A percentile compares a stretch with the other conserved stretches of the same genome.
Conservation (phyloP, 2,888 invertebrate genomes). For the Dicycla oo region DNA sequence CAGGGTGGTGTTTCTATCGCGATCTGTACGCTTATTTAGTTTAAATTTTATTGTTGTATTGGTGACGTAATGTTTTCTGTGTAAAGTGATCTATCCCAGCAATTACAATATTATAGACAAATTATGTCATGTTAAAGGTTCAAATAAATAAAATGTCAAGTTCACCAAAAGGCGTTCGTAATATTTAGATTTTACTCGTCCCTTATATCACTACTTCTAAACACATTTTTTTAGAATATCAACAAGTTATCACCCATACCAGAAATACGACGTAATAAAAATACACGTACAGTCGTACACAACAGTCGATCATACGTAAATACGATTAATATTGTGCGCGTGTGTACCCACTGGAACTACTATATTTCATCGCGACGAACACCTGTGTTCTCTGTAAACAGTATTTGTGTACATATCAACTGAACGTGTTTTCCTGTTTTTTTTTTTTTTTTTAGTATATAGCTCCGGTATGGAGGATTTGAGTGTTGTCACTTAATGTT, state of each 20-base stretch:
- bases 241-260: background rate
- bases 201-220: background rate
- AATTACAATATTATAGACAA: background rate
- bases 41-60: too few species aligned
- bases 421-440: constrained; percentile 20
- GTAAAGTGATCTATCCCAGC: background rate
- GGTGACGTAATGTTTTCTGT: background rate
- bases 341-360: constrained; percentile 40
- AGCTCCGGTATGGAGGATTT: background rate
- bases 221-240: background rate
- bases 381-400: constrained; percentile 53
- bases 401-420: constrained; percentile 19
- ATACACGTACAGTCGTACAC: constrained; percentile 20
- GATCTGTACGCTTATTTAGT: too few species aligned
- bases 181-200: background rate
- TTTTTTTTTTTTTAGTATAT: constrained; percentile 30
- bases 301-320: constrained; percentile 35
- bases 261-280: constrained; percentile 12
- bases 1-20: too few species aligned
- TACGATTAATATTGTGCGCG: constrained; percentile 47
- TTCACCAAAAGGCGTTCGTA: background rate
- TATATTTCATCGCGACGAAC: constrained; percentile 35
- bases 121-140: background rate
- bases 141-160: background rate
- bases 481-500: background rate